Percentiles rank a stretch among this genome's conserved stretches.
phyloP scores from a whole-genome alignment of 2,888 invertebrate genomes.

The Apotomis betuletana region DNA sequence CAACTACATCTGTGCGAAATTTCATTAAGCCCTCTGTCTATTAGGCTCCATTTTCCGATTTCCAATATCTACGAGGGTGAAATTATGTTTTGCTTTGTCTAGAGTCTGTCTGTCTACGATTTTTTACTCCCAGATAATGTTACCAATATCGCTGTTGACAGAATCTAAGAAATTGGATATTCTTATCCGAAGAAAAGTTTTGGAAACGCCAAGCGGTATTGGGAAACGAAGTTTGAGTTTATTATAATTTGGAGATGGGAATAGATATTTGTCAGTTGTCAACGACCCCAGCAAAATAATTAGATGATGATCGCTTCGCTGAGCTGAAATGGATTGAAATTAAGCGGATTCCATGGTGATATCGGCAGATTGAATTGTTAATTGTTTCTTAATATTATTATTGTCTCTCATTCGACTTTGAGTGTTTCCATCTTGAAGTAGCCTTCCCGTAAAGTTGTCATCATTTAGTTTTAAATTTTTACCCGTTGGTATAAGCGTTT shows the following conservation, averaged over 20 bases:
- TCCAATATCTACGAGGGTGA: constrained; percentile 24
- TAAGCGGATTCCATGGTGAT: background rate
- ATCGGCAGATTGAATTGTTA: background rate
- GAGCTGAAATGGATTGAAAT: constrained; percentile 8
- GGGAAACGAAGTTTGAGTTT: constrained; percentile 3
- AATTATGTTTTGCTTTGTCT: constrained; percentile 26
- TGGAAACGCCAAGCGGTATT: constrained; percentile 21
- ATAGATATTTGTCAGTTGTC: background rate
- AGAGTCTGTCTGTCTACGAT: constrained; percentile 5
- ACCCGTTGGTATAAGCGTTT: too few species aligned
- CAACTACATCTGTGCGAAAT: constrained; percentile 7
- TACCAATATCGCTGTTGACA: constrained; percentile 35
- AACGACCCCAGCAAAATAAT: constrained; percentile 10
- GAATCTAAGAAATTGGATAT: constrained; percentile 34
- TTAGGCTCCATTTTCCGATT: constrained; percentile 26
- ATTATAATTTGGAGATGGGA: constrained; percentile 4
- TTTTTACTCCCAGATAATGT: constrained; percentile 18
- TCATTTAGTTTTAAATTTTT: too few species aligned
- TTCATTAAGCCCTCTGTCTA: constrained; percentile 22
- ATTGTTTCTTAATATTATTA: background rate
- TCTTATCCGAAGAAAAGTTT: constrained; percentile 25
- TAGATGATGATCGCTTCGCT: background rate
- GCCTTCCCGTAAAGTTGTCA: too few species aligned
- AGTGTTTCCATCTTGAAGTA: background rate
- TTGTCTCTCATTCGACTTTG: background rate